Evolutionary conservation across 2,113 vertebrate genomes (phyloP).

Genomic region (Stomatorhinus ivindoensis): DNA sequence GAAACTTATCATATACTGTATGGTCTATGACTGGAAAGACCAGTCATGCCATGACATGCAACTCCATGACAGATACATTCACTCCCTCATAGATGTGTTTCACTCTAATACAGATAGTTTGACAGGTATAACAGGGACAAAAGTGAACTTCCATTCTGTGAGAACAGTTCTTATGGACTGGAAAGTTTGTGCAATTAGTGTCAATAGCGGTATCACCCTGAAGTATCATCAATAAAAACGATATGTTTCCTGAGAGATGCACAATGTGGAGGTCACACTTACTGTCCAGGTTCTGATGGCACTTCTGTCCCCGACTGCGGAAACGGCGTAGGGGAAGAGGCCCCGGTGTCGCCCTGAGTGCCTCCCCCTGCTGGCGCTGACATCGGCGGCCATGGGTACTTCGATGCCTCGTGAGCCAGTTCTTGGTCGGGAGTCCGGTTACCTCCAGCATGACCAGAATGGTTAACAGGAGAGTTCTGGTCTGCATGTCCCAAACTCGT

Average conservation of each 20-base stretch:
- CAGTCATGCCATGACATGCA: not conserved
- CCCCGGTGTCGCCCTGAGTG: constrained; percentile 28
- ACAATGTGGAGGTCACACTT: constrained; percentile 36
- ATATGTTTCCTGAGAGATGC: not conserved
- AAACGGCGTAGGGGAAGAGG: constrained; percentile 28
- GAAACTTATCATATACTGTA: not conserved
- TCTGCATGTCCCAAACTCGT: constrained; percentile 34
- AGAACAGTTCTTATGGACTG: not conserved
- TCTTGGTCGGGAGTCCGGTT: constrained; percentile 43
- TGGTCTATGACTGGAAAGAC: not conserved
- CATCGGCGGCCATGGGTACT: constrained; percentile 37
- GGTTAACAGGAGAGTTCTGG: constrained; percentile 35
- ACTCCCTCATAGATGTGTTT: not conserved
- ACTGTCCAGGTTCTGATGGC: constrained; percentile 47
- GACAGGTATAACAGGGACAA: not conserved
- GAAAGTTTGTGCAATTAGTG: not conserved
- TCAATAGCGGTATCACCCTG: not conserved
- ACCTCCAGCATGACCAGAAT: constrained; percentile 44
- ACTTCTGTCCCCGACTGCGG: constrained; percentile 44
- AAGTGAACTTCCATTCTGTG: not conserved
- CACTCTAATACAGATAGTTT: not conserved
- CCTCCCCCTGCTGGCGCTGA: constrained; percentile 29
- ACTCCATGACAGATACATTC: not conserved
- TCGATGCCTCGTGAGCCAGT: constrained; percentile 23
- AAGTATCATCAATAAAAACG: not conserved